Evolutionary conservation across 2,888 invertebrate species (phyloP).

Genomic region (Cephus runcator): DNA sequence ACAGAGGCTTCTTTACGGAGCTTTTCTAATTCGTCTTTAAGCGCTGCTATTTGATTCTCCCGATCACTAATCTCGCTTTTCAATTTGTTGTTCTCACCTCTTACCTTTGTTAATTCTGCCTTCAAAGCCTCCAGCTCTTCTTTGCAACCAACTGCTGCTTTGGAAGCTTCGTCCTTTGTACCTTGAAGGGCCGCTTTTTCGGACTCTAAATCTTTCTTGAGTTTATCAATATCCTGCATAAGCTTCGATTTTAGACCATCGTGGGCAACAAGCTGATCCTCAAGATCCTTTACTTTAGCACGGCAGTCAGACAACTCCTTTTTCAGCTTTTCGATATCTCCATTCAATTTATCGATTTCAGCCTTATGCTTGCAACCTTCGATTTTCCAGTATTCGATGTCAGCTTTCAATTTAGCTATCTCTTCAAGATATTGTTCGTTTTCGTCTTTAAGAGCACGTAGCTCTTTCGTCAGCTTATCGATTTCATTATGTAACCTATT

Average conservation of each 20-base stretch:
- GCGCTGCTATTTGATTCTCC: constrained; percentile 14
- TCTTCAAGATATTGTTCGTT: constrained; percentile 25
- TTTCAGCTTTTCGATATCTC: constrained; percentile 23
- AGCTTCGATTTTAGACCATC: constrained; percentile 17
- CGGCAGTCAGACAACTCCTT: background rate
- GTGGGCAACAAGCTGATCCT: constrained; percentile 16
- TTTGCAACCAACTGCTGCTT: constrained; percentile 3
- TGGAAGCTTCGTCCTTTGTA: constrained; percentile 22
- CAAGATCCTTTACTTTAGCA: constrained; percentile 12
- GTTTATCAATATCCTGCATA: constrained; percentile 19
- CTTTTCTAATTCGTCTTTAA: constrained; percentile 21
- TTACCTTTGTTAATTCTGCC: constrained; percentile 30
- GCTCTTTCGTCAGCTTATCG: constrained; percentile 16
- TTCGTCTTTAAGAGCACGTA: constrained; percentile 20
- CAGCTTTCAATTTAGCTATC: constrained; percentile 19
- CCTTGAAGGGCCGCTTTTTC: constrained; percentile 21
- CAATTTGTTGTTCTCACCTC: constrained; percentile 31
- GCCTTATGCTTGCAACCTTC: constrained; percentile 29
- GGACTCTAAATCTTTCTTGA: constrained; percentile 12
- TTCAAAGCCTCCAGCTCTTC: constrained; percentile 22
- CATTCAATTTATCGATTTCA: constrained; percentile 30
- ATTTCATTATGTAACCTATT: constrained; percentile 29
- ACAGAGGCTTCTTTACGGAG: constrained; percentile 19
- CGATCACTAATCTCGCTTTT: constrained; percentile 17
- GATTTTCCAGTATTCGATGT: constrained; percentile 35